Evolutionary conservation across 2,797 vertebrate genomes (phyloP).

Genomic region (Lacerta bilineata): DNA sequence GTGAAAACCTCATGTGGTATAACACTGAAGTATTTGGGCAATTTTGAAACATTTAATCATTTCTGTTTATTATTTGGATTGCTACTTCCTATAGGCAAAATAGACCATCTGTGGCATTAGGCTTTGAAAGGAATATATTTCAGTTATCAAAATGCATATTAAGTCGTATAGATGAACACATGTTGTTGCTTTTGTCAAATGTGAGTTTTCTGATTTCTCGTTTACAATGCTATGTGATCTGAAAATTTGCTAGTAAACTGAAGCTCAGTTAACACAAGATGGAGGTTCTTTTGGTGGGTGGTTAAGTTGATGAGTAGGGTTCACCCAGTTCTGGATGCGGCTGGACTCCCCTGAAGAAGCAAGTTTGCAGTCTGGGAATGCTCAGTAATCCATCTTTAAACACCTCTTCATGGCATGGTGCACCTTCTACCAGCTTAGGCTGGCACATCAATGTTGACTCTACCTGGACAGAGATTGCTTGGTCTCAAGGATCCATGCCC

Average conservation of each 20-base stretch:
- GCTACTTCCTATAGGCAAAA: not conserved
- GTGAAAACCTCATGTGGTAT: not conserved
- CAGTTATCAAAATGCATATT: not conserved
- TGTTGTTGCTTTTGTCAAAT: not conserved
- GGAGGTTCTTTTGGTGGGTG: not conserved
- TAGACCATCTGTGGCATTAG: not conserved
- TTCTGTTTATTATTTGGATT: not conserved
- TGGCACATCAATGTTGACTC: not conserved
- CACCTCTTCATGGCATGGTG: not conserved
- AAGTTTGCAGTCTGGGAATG: not conserved
- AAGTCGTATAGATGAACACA: too few relatives aligned
- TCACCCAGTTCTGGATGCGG: not conserved
- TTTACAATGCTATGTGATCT: not conserved
- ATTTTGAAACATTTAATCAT: conserved; percentile 8
- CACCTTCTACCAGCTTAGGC: not conserved
- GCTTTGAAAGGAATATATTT: not conserved
- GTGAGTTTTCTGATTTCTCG: not conserved
- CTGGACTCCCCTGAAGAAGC: not conserved
- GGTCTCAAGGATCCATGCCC: not conserved
- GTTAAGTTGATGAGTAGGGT: not conserved
- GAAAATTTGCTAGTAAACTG: not conserved
- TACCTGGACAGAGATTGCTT: not conserved
- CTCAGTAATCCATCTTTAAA: not conserved
- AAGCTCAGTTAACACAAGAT: not conserved
- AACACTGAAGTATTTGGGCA: not conserved